phyloP scores from a whole-genome alignment of 2,113 vertebrate genomes.

The Marmota flaviventris region DNA sequence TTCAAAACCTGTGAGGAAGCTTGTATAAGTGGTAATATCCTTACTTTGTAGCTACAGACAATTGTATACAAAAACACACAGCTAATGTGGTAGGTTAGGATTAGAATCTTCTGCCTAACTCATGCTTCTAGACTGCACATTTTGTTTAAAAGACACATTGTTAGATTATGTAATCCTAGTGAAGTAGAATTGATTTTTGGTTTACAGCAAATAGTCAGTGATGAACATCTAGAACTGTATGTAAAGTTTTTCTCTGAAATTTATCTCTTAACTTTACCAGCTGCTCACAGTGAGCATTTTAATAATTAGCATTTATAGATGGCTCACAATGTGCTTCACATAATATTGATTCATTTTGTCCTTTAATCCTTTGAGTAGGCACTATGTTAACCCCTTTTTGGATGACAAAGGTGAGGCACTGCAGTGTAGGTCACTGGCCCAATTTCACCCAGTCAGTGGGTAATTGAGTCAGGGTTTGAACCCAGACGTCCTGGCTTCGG shows the following conservation, averaged over 20 bases:
- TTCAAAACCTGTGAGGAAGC: neutral
- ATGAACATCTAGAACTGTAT: neutral
- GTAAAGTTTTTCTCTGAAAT: conserved; percentile 30
- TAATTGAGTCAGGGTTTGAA: neutral
- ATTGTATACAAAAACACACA: fast-evolving
- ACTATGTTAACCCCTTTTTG: neutral
- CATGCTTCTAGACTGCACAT: neutral
- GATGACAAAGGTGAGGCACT: neutral
- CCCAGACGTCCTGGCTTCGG: neutral
- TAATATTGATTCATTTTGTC: neutral
- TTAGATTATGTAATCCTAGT: neutral
- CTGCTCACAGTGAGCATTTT: conserved; percentile 17
- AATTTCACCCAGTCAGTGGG: neutral
- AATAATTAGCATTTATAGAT: neutral
- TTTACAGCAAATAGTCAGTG: conserved; percentile 8
- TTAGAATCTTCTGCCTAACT: neutral
- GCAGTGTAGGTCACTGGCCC: neutral
- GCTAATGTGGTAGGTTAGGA: neutral
- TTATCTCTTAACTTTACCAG: neutral
- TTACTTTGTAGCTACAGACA: neutral
- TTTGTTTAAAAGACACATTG: neutral
- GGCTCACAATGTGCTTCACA: neutral
- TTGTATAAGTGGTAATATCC: neutral
- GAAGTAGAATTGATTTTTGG: neutral
- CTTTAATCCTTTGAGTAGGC: neutral